phyloP scores from a whole-genome alignment of 2,888 invertebrate genomes.

The Trissolcus brochymenae region DNA sequence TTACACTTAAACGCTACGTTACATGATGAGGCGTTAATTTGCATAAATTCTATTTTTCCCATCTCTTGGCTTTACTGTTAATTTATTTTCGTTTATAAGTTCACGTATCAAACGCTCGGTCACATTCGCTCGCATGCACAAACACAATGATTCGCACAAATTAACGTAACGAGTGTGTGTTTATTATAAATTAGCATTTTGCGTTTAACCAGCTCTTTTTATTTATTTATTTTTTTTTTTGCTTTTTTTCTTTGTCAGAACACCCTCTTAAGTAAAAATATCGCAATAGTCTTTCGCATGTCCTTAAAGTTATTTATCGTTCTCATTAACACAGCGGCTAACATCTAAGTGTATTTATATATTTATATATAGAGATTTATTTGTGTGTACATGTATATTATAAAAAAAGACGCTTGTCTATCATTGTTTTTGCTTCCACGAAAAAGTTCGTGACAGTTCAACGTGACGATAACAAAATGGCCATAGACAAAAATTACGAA shows the following conservation, averaged over 20 bases:
- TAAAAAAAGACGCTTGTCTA: slow-evolving; percentile 38
- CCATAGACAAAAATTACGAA: slow-evolving; percentile 46
- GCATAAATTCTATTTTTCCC: slow-evolving; percentile 34
- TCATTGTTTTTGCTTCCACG: slow-evolving; percentile 34
- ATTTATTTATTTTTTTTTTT: slow-evolving; percentile 12
- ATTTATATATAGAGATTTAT: slow-evolving; percentile 48
- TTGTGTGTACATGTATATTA: slow-evolving; percentile 36
- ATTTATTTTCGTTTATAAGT: not conserved
- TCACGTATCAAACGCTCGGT: slow-evolving; percentile 41
- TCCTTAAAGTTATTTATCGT: slow-evolving; percentile 50
- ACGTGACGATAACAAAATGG: slow-evolving; percentile 35
- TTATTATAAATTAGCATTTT: slow-evolving; percentile 46
- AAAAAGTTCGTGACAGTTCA: slow-evolving; percentile 29
- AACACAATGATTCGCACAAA: slow-evolving; percentile 42
- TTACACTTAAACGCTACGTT: slow-evolving; percentile 55
- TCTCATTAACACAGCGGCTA: slow-evolving; percentile 60
- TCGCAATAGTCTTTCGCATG: slow-evolving; percentile 52
- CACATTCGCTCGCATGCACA: slow-evolving; percentile 44
- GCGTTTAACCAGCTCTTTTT: slow-evolving; percentile 5
- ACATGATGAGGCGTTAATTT: slow-evolving; percentile 55
- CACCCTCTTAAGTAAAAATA: slow-evolving; percentile 53
- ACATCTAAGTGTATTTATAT: slow-evolving; percentile 50
- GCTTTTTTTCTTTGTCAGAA: slow-evolving; percentile 47
- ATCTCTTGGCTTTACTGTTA: slow-evolving; percentile 34
- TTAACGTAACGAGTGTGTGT: slow-evolving; percentile 39